Evolutionary conservation across 2,888 invertebrate genomes (phyloP), one percentile per base, ranked within the genome.

Genomic region (Drosophila pegasa): DNA sequence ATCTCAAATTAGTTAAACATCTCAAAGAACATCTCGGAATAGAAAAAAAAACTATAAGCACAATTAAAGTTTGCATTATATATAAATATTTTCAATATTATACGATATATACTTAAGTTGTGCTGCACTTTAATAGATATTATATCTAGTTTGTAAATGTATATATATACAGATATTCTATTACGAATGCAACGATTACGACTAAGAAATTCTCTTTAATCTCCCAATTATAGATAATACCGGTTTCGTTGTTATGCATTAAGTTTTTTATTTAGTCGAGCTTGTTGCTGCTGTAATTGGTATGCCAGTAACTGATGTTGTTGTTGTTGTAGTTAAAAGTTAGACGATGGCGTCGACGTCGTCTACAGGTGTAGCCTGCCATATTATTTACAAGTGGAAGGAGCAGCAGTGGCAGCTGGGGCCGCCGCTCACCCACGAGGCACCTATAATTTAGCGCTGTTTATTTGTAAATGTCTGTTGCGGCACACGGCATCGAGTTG

Each of bases 401-500:
- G 33, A 37, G 43, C 16, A 37, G 50, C 14, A 41, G 20, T 29
- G 50, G 43, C 57, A 22, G 33, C 29, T 63, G 29, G 47, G 35
- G 40, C 51, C 63, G 25, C 25, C 43, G 16, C 64, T 61, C 78
- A 65, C 80, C 83, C 80, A 75, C 71, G 67, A 71, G 85, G 76
- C 75, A 85, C 81, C 83, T 85, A 87, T 88, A 88, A 87, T 87
- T 88, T 87, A 81, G 75, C 79, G 72, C 75, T 83, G 83, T 88
- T 87, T 88, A 88, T 87, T 88, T 85, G 85, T 85, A 85, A 82
- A 88, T 88, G 87, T 81, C 87, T 88, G 83, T 75, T 73, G 71
- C 57, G 78, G 69, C 16, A 60, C 45, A 60, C 50, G 25, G 78
- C 65, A 80, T 82, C 71, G 27, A 71, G 78, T 79, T 69, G 66